Evolutionary conservation across 2,797 vertebrate species (phyloP).

Genomic region (Pseudochromis fuscus): DNA sequence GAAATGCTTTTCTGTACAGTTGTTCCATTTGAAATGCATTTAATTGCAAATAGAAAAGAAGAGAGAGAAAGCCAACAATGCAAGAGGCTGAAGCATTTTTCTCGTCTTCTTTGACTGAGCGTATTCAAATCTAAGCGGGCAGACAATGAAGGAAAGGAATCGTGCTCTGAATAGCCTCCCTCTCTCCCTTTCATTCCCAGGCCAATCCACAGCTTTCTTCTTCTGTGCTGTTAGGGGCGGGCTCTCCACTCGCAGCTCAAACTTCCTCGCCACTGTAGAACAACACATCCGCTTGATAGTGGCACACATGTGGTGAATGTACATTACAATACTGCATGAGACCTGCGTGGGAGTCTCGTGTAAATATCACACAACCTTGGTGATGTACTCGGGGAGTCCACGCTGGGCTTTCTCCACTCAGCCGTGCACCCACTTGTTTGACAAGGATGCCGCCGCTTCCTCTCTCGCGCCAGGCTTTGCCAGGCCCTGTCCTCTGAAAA

Average conservation of each 20-base stretch:
- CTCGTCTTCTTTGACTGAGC: constrained; percentile 84
- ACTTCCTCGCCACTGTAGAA: constrained; percentile 72
- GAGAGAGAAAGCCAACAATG: constrained; percentile 85
- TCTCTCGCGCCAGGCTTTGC: constrained; percentile 33
- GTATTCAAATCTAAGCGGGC: constrained; percentile 86
- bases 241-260: constrained; percentile 68
- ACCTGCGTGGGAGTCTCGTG: constrained; percentile 31
- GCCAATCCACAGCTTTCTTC: constrained; percentile 79
- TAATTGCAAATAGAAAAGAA: constrained; percentile 90
- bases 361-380: constrained; percentile 36
- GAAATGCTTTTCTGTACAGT: constrained; percentile 87
- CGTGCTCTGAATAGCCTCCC: constrained; percentile 86
- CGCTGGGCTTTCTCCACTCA: constrained; percentile 42
- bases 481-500: constrained; percentile 52
- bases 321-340: constrained; percentile 43
- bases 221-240: constrained; percentile 72
- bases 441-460: constrained; percentile 52
- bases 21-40: constrained; percentile 91
- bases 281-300: constrained; percentile 74
- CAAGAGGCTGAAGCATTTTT: constrained; percentile 84
- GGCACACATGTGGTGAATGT: constrained; percentile 42
- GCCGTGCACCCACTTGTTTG: constrained; percentile 54
- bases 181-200: constrained; percentile 79
- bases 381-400: constrained; percentile 20
- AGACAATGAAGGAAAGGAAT: constrained; percentile 84